phyloP scores from a whole-genome alignment of 2,113 vertebrate species.

The Trichechus manatus region DNA sequence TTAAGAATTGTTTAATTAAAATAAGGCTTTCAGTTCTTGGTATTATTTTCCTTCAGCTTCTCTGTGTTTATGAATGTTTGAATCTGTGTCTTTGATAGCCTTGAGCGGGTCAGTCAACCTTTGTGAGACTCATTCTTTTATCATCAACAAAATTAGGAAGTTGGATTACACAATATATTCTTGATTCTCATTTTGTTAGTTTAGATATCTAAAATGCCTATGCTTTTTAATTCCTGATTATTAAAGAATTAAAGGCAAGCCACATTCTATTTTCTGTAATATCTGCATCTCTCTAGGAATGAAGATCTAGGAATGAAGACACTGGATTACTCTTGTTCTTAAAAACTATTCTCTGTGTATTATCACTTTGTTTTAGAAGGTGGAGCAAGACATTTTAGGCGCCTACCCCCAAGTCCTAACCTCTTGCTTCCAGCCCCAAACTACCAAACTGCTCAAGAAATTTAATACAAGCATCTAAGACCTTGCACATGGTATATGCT shows the following conservation, averaged over 20 bases:
- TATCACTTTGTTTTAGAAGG: not conserved
- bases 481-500: not conserved
- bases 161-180: not conserved
- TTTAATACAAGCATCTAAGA: not conserved
- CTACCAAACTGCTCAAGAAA: not conserved
- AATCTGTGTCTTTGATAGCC: not conserved
- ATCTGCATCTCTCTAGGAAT: not conserved
- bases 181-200: not conserved
- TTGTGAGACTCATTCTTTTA: not conserved
- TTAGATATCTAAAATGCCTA: not conserved
- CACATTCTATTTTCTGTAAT: not conserved
- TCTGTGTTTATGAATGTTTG: not conserved
- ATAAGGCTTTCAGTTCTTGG: not conserved
- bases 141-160: conserved; percentile 34
- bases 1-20: not conserved
- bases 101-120: not conserved
- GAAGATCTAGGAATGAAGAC: not conserved
- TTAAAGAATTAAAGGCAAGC: not conserved
- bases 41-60: not conserved
- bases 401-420: not conserved
- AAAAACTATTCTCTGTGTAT: not conserved
- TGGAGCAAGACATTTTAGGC: not conserved
- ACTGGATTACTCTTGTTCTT: not conserved
- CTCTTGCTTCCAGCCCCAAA: not conserved
- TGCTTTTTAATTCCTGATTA: not conserved